A percentile compares a stretch with the other conserved stretches of the same genome.
phyloP scores from a whole-genome alignment of 2,113 vertebrate species.

The Machaerirhynchus nigripectus region DNA sequence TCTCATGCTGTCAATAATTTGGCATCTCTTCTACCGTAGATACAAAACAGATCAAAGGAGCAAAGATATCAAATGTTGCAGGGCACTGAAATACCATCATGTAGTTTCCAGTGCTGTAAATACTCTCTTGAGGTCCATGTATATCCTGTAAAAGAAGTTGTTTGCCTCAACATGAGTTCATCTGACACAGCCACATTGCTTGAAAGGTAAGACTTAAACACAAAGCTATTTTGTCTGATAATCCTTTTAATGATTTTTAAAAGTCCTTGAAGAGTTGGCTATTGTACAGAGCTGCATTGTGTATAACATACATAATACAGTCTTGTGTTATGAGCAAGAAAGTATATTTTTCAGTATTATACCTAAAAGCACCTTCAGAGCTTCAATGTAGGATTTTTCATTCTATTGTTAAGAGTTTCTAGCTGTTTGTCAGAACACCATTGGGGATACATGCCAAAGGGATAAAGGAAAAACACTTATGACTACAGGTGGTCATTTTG shows the following conservation, averaged over 20 bases:
- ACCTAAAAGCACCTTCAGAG: not conserved
- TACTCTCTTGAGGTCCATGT: not conserved
- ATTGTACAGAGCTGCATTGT: not conserved
- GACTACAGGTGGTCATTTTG: not conserved
- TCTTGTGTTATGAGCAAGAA: not conserved
- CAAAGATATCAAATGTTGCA: not conserved
- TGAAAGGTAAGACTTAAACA: not conserved
- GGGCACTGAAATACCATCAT: not conserved
- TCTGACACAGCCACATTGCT: not conserved
- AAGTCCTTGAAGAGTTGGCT: not conserved
- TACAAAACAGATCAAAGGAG: slow-evolving; percentile 30
- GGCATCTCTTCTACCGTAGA: not conserved
- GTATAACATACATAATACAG: not conserved
- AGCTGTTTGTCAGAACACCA: not conserved
- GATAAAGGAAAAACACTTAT: not conserved
- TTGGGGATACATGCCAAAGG: not conserved
- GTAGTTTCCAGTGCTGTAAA: slow-evolving; percentile 17
- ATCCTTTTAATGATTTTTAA: not conserved
- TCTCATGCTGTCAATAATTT: slow-evolving; percentile 26
- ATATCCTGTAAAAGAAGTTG: not conserved
- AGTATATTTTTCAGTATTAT: not conserved
- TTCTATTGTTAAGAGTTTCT: not conserved
- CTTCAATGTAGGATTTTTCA: not conserved
- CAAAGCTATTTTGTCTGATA: not conserved
- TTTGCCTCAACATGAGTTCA: not conserved